Percentiles rank a stretch among this genome's conserved stretches.
Conservation (phyloP, 2,797 vertebrate species). For the Liparis tanakae region DNA sequence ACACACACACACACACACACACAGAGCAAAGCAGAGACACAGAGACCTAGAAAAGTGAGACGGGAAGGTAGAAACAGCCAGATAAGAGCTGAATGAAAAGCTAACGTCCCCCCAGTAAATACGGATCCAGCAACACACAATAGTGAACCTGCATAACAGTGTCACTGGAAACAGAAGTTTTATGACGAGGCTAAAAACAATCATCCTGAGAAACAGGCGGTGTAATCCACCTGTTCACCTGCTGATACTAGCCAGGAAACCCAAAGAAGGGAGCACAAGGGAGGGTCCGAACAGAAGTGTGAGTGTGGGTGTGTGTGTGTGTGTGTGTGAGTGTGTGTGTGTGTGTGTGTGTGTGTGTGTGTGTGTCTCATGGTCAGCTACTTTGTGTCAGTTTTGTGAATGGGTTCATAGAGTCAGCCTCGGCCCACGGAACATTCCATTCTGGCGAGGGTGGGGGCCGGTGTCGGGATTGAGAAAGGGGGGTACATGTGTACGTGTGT, state of each 20-base stretch:
- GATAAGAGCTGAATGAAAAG: constrained; percentile 66
- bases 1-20: background rate
- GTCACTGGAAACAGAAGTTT: constrained; percentile 48
- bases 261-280: constrained; percentile 10
- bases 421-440: constrained; percentile 66
- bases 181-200: constrained; percentile 22
- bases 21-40: background rate
- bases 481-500: background rate
- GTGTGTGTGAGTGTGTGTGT: constrained; percentile 16
- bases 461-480: background rate
- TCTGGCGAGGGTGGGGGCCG: constrained; percentile 14
- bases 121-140: constrained; percentile 54
- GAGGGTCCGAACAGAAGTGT: background rate
- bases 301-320: background rate
- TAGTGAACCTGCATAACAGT: constrained; percentile 39
- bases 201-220: constrained; percentile 24
- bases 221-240: constrained; percentile 46
- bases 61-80: constrained; percentile 40
- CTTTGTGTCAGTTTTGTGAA: constrained; percentile 64
- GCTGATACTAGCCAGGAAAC: constrained; percentile 22
- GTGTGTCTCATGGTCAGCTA: constrained; percentile 19
- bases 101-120: constrained; percentile 48
- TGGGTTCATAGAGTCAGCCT: constrained; percentile 57
- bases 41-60: constrained; percentile 49
- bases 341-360: constrained; percentile 15